These are phyloP conservation scores for Thomomys bottae DNA, from an alignment of 2,113 vertebrate species.

Conservation along the genomic window DNA sequence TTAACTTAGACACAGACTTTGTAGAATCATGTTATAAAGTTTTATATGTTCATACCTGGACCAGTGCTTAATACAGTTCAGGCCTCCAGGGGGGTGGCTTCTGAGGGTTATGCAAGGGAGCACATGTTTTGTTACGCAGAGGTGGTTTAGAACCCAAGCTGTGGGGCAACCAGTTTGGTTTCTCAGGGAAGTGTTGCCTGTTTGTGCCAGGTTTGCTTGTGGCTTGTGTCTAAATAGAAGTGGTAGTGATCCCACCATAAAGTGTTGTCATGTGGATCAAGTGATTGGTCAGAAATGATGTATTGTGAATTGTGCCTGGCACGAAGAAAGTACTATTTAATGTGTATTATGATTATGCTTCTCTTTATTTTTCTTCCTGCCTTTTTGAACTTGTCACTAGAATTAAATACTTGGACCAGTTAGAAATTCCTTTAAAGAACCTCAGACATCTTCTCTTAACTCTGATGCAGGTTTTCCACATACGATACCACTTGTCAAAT, in stretches of 20 bases:
- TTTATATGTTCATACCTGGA: neutral
- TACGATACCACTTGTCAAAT: constrained; percentile 92
- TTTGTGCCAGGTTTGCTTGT: neutral
- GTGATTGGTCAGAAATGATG: neutral
- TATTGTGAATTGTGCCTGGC: neutral
- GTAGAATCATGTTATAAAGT: neutral
- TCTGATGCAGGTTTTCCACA: constrained; percentile 88
- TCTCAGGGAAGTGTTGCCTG: neutral
- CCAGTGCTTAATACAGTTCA: neutral
- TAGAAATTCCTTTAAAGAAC: constrained; percentile 18
- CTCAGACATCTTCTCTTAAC: neutral
- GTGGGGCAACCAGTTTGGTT: neutral
- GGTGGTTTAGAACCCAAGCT: neutral
- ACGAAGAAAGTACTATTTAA: neutral
- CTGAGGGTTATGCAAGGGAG: neutral
- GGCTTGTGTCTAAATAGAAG: neutral
- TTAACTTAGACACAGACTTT: neutral
- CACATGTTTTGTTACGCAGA: neutral
- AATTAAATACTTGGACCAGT: neutral
- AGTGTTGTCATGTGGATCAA: neutral
- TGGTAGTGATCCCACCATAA: neutral
- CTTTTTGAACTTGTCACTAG: neutral
- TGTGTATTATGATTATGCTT: no score
- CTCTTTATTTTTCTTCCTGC: no score
- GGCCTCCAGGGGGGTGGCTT: neutral